A percentile compares a stretch with the other conserved stretches of the same genome.
Evolutionary conservation across 2,797 vertebrate species (phyloP).

Genomic region (Xiphophorus birchmanni): DNA sequence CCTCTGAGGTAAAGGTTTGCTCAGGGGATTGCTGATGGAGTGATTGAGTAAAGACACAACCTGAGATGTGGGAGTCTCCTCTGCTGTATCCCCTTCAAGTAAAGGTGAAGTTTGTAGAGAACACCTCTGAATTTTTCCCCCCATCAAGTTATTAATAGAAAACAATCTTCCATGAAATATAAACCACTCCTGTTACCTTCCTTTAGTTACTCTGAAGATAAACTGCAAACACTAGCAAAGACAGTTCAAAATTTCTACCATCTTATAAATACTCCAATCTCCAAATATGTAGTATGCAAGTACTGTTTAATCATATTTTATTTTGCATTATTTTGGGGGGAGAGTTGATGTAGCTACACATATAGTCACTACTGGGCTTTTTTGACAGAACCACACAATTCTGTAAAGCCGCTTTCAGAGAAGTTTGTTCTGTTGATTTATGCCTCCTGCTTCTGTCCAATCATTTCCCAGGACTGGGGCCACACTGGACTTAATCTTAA

Average conservation of each 20-base stretch:
- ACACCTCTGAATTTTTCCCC: neutral
- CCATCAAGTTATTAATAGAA: neutral
- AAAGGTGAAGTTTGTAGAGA: neutral
- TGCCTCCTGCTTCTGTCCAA: neutral
- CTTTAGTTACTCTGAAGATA: neutral
- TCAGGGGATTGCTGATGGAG: too few relatives aligned
- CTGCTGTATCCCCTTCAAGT: neutral
- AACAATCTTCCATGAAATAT: neutral
- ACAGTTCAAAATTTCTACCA: neutral
- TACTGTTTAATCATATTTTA: too few relatives aligned
- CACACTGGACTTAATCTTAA: neutral
- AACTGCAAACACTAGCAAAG: neutral
- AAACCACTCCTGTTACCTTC: neutral
- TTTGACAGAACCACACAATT: neutral
- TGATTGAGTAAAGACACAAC: too few relatives aligned
- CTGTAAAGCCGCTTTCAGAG: neutral
- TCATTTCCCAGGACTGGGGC: neutral
- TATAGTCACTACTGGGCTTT: too few relatives aligned
- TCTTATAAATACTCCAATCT: neutral
- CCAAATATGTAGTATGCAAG: too few relatives aligned
- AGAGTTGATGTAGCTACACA: too few relatives aligned
- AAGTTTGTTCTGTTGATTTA: neutral
- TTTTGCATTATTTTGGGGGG: too few relatives aligned
- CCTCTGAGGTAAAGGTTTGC: too few relatives aligned
- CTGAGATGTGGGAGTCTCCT: too few relatives aligned